Percentiles rank a stretch among this genome's conserved stretches.
phyloP scores from a whole-genome alignment of 2,888 invertebrate genomes.

The Ephialtes manifestator region DNA sequence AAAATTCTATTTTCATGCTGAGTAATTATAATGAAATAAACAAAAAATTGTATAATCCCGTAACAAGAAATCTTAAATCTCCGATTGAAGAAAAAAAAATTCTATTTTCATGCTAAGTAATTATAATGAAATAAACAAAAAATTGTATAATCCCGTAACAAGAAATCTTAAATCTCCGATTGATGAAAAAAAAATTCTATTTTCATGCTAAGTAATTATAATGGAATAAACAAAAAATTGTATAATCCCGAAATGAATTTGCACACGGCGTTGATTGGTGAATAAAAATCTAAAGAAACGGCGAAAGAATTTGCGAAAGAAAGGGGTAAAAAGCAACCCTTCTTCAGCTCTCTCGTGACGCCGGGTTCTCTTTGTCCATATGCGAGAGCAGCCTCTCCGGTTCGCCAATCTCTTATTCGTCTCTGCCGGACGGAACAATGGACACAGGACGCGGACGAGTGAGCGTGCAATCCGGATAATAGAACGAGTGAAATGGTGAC shows the following conservation, averaged over 20 bases:
- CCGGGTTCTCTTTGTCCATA: conserved; percentile 31
- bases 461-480: conserved; percentile 62
- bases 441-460: conserved; percentile 40
- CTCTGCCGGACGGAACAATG: conserved; percentile 56
- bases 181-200: neutral
- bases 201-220: neutral
- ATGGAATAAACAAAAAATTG: neutral
- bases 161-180: conserved; percentile 15
- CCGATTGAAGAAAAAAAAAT: neutral
- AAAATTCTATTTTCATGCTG: neutral
- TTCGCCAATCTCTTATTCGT: conserved; percentile 59
- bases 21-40: neutral
- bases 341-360: conserved; percentile 7
- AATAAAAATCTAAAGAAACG: conserved; percentile 1
- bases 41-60: too few relatives aligned
- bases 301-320: neutral
- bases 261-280: neutral
- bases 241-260: neutral
- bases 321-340: conserved; percentile 20
- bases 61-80: conserved; percentile 16
- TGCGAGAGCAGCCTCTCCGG: conserved; percentile 14
- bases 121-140: neutral
- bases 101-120: neutral
- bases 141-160: too few relatives aligned
- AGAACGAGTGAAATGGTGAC: conserved; percentile 59